Base-by-base conservation (phyloP, 2,113 vertebrate species). In the Psettodes erumei region DNA sequence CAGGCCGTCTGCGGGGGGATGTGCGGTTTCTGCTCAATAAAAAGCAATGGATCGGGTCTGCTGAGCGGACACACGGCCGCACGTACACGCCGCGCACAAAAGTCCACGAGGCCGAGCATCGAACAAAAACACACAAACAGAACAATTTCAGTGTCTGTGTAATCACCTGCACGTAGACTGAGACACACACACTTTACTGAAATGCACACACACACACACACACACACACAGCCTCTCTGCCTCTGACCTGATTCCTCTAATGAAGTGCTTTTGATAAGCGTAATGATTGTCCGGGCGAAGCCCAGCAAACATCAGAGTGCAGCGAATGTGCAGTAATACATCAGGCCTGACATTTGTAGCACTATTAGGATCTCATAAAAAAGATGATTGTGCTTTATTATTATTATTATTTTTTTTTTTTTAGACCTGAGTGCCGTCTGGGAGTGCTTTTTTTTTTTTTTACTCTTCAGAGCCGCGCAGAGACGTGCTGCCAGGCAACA, bases 241-340 rank as follows among this genome's bases (percentile, higher is more conserved):
- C 33, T 82, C 75, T 89, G 87, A 92, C 92, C 89, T 83, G 79
- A 87, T 91, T 92, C 80, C 62, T 82, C 25, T 90, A 90, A 93
- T 83, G 79, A 92, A 92, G 81, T 75, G 77, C 64, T 76, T 70
- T 72, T 82, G 84, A 91, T 91, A 78, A 88, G 74, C 53, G 28
- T 73, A 84, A 79, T 88, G 76, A 87, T 77, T 76, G 79, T 82
- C 77, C 71, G 71, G 74, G 73, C 61, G 51, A 74, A 28, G 70
- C 75, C 40, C 60, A 5, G 38, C 40, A 60, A 79, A 76, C 70
- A 62, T 86, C 78, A 50, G 66, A 89, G 67, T 10, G 6, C 58
- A 48, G 64, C 33, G 33, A 71, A 70, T 16, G 23, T 1, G 19
- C 67, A 53, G 77, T 80, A 56, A 86, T 88, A 69, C 80, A 87